Evolutionary conservation across 2,888 invertebrate genomes (phyloP), one percentile per base, ranked within the genome.

Genomic region (Trachelus stipa): DNA sequence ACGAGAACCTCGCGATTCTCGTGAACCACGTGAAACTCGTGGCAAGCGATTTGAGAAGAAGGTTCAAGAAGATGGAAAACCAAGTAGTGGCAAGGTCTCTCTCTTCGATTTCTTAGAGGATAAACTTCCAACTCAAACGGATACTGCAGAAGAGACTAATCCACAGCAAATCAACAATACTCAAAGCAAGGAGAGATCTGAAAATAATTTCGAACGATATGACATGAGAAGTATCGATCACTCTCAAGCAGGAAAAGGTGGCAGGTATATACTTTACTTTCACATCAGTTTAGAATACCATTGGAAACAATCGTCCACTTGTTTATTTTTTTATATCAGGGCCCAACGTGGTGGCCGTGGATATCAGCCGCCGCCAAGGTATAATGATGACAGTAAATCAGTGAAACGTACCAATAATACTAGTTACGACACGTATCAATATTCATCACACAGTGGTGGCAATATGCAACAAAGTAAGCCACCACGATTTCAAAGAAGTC

Each of bases 41-140:
- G 86, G 85, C 6, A 90, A 90, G 77, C 87, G 88, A 78, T 90
- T 87, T 76, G 91, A 90, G 77, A 91, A 89, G 79, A 91, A 89
- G 82, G 93, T 93, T 71, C 94, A 94, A 80, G 93, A 93, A 75
- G 92, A 93, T 56, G 93, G 94, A 11, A 97, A 96, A 90, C 97
- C 97, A 1, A 95, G 96, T 15, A 91, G 90, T 79, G 95, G 95
- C 73, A 96, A 95, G 91, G 95, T 97, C 2, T 96, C 96, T 0
- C 91, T 97, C 3, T 97, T 97, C 90, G 96, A 96, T 90, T 97
- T 96, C 89, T 93, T 97, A 12, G 96, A 97, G 89, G 95, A 96
- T 86, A 97, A 97, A 92, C 92, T 97, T 73, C 95, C 95, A 73
- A 92, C 91, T n/a, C 90, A 91, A 77, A 79, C 92, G 83, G 93